A percentile compares a stretch with the other conserved stretches of the same genome.
Evolutionary conservation across 2,113 vertebrate species (phyloP).

Genomic region (Clinocottus analis): DNA sequence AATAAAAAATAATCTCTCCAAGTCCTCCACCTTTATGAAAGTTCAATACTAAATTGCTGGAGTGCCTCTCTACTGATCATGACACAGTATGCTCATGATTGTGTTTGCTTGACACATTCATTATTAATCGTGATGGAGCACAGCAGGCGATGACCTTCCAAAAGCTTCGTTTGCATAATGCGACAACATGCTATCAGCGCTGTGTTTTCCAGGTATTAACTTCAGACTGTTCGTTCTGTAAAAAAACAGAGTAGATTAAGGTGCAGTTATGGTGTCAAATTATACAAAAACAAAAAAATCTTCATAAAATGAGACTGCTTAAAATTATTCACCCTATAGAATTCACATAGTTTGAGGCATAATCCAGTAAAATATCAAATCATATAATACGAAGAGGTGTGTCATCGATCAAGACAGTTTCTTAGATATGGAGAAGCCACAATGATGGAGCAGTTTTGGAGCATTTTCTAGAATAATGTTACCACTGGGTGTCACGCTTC

Average conservation of each 20-base stretch:
- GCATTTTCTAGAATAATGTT: conserved; percentile 49
- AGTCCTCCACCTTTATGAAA: background rate
- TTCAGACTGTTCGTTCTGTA: too few species aligned
- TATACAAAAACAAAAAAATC: background rate
- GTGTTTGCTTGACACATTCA: background rate
- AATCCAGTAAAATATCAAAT: background rate
- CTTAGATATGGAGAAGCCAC: background rate
- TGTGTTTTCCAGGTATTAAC: background rate
- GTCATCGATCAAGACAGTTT: background rate
- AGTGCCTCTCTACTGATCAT: background rate
- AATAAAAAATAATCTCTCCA: background rate
- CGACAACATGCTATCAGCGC: background rate
- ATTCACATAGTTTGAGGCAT: background rate
- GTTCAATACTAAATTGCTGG: background rate
- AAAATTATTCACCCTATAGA: too few species aligned
- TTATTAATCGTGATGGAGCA: background rate
- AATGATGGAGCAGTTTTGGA: conserved; percentile 68
- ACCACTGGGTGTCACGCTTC: conserved; percentile 44
- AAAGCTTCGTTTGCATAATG: conserved; percentile 1
- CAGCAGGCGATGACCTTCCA: background rate
- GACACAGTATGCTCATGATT: background rate
- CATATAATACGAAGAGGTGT: background rate
- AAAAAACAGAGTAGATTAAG: too few species aligned
- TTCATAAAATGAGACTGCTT: background rate
- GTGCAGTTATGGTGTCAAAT: background rate